Evolutionary conservation across 1,140 invertebrate genomes (phyloP).

Genomic region (Drosophila oshimai): DNA sequence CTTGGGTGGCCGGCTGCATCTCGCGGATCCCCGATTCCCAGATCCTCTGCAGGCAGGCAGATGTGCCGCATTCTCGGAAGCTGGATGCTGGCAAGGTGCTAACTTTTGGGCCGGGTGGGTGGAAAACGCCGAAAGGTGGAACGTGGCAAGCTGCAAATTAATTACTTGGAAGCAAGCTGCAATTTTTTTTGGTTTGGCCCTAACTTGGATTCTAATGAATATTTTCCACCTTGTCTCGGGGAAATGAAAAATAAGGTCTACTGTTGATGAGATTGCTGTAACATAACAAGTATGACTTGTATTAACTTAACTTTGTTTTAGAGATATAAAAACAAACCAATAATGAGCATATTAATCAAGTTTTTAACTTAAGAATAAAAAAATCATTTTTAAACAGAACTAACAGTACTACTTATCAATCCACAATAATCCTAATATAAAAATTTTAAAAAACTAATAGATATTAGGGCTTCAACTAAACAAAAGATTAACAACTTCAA

Average conservation of each 20-base stretch:
- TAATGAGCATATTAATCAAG: too few species aligned
- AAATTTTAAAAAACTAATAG: too few species aligned
- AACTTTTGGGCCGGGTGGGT: slow-evolving; percentile 28
- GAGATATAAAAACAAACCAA: too few species aligned
- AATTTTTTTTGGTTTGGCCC: slow-evolving; percentile 22
- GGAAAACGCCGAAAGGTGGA: slow-evolving; percentile 62
- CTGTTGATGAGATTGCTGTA: not conserved
- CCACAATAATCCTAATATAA: too few species aligned
- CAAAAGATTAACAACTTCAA: too few species aligned
- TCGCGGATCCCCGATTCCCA: slow-evolving; percentile 21
- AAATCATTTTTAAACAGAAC: too few species aligned
- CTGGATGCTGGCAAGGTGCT: slow-evolving; percentile 47
- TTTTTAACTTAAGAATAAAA: too few species aligned
- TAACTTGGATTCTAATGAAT: slow-evolving; percentile 5
- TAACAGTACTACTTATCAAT: too few species aligned
- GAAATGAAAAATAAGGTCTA: not conserved
- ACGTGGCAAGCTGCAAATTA: slow-evolving; percentile 58
- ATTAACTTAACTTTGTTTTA: too few species aligned
- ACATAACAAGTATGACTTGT: too few species aligned
- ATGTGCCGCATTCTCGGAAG: slow-evolving; percentile 61
- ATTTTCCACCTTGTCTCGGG: too few species aligned
- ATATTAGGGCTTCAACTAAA: too few species aligned
- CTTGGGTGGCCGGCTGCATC: slow-evolving; percentile 47
- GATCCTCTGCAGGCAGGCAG: slow-evolving; percentile 61
- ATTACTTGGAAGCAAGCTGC: slow-evolving; percentile 69